These are phyloP conservation scores for Acrocephalus kingi DNA, from an alignment of 2,113 vertebrate species.

Conservation along the genomic window DNA sequence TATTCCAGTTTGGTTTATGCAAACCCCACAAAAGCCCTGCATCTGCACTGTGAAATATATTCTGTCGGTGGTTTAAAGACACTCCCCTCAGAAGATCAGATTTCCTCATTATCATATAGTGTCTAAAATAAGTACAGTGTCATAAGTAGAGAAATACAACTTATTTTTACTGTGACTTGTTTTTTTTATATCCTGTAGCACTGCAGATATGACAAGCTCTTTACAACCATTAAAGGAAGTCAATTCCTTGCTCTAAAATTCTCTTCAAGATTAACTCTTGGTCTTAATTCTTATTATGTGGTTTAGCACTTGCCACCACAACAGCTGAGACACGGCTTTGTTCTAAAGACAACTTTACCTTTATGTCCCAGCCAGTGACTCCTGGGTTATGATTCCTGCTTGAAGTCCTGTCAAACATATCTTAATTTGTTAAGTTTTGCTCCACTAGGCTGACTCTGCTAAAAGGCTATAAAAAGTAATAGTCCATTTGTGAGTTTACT, in stretches of 20 bases:
- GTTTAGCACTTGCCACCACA: neutral
- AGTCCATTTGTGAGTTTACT: constrained; percentile 68
- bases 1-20: neutral
- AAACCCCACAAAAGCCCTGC: neutral
- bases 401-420: constrained; percentile 29
- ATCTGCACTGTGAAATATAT: neutral
- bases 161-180: neutral
- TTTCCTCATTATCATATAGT: neutral
- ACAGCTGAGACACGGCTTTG: neutral
- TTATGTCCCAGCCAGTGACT: neutral
- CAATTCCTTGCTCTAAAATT: neutral
- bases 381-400: constrained; percentile 3
- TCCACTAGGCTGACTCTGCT: constrained; percentile 53
- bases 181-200: neutral
- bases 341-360: neutral
- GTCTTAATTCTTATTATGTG: neutral
- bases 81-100: neutral
- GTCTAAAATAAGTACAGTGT: neutral
- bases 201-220: neutral
- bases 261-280: neutral
- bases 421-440: constrained; percentile 65
- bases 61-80: neutral
- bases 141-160: neutral
- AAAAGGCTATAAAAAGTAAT: constrained; percentile 70
- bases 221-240: neutral